Evolutionary conservation across 2,888 invertebrate species (phyloP), one percentile per base, ranked within the genome.

Genomic region (Phaedon cochleariae): DNA sequence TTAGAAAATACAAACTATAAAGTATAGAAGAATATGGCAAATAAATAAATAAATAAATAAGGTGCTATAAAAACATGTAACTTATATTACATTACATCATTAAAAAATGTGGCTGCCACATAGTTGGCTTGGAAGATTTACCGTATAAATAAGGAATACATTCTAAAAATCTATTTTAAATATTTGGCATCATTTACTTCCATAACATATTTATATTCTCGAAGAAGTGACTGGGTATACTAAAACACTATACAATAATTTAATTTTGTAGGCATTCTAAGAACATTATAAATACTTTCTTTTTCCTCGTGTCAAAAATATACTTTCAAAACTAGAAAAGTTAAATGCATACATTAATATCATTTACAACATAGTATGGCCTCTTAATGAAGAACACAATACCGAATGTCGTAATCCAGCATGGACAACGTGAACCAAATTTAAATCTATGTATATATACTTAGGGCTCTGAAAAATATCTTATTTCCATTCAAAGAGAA

Each of bases 101-200:
- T 69, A 73, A 72, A 74, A 74, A 72, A 70, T 69, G 73, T 73
- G 72, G 73, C 72, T 71, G 75, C 75, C 76, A 73, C 59, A 65
- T 63, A 68, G 66, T 63, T 73, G 74, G 75, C 74, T 70, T 73
- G 74, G 76, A 75, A 75, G 74, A 69, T 70, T 69, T 73, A 67
- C 67, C 63, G 68, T 70, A 69, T 66, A 73, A 73, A 69, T 72
- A 71, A 73, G 68, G 71, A 73, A 72, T 73, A 71, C 66, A 68
- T 69, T 73, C 71, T 73, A 73, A 73, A 75, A 73, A 75, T 72
- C 75, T 76, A 76, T 73, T 71, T 74, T 70, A 78, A 80, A 81
- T 82, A 81, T 82, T 82, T 82, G 82, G 82, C 82, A 82, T 82
- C 81, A 80, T 80, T 77, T 77, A 75, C 77, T 75, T 75, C 70